Evolutionary conservation across 2,113 vertebrate genomes (phyloP).

Genomic region (Rana temporaria): DNA sequence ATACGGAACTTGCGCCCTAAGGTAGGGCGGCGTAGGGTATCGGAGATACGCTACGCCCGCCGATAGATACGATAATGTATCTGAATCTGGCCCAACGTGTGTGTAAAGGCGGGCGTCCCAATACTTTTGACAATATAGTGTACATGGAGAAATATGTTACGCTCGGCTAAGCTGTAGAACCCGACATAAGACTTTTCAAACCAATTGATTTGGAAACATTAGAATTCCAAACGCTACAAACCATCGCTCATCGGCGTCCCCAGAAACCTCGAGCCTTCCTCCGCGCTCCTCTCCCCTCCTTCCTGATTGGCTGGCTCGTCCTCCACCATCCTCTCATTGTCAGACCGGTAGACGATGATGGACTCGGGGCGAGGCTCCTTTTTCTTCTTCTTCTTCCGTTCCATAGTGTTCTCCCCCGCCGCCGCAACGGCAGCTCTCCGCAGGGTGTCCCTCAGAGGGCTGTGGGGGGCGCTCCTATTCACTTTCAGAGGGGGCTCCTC

Average conservation of each 20-base stretch:
- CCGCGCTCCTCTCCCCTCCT: constrained; percentile 75
- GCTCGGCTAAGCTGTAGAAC: too few relatives aligned
- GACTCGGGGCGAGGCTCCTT: constrained; percentile 92
- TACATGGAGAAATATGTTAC: too few relatives aligned
- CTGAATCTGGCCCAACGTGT: too few relatives aligned
- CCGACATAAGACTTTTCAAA: too few relatives aligned
- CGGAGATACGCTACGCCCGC: too few relatives aligned
- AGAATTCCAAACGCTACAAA: constrained; percentile 63
- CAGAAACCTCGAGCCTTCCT: constrained; percentile 88
- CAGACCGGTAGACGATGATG: constrained; percentile 91
- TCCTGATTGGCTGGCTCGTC: constrained; percentile 83
- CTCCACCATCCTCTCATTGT: constrained; percentile 79
- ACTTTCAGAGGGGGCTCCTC: constrained; percentile 64
- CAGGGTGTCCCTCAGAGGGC: constrained; percentile 63
- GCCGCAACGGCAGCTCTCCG: constrained; percentile 70
- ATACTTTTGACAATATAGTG: too few relatives aligned
- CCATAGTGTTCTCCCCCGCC: constrained; percentile 75
- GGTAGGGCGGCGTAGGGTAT: too few relatives aligned
- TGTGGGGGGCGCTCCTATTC: constrained; percentile 65
- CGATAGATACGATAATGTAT: too few relatives aligned
- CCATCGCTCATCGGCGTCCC: constrained; percentile 83
- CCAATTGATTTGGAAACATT: too few relatives aligned
- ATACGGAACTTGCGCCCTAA: too few relatives aligned
- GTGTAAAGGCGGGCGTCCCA: too few relatives aligned
- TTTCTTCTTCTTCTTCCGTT: constrained; percentile 82